Conservation (phyloP, 2,888 invertebrate genomes). For the Dynastes hyllus region DNA sequence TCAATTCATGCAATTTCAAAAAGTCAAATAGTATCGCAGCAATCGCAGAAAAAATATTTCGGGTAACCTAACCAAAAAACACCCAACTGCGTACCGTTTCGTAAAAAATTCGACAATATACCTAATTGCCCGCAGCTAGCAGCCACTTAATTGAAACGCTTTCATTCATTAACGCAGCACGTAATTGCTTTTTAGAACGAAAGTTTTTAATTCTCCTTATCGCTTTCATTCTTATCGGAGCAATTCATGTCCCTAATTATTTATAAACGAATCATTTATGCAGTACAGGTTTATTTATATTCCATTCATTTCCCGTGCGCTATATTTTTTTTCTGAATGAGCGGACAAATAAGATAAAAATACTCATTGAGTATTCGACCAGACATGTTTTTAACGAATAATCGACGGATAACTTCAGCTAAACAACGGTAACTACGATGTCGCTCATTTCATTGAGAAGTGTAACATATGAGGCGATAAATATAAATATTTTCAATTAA, state of each 20-base stretch:
- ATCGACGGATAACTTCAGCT: not conserved
- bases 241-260: not conserved
- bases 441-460: not conserved
- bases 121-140: not conserved
- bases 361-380: conserved; percentile 42
- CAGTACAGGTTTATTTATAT: conserved; percentile 8
- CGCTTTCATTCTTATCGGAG: conserved; percentile 14
- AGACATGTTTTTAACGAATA: conserved; percentile 6
- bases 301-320: no score
- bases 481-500: no score
- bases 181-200: conserved; percentile 4
- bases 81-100: not conserved
- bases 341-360: conserved; percentile 29
- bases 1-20: no score
- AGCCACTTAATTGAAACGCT: not conserved
- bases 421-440: not conserved
- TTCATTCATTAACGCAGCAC: conserved; percentile 3
- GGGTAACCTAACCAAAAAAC: no score
- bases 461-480: no score
- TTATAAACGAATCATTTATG: conserved; percentile 37
- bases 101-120: not conserved
- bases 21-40: no score
- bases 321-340: not conserved
- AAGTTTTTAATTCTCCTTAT: conserved; percentile 9
- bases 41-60: no score